Conservation (phyloP, 2,113 vertebrate genomes). For the Oenanthe melanoleuca region DNA sequence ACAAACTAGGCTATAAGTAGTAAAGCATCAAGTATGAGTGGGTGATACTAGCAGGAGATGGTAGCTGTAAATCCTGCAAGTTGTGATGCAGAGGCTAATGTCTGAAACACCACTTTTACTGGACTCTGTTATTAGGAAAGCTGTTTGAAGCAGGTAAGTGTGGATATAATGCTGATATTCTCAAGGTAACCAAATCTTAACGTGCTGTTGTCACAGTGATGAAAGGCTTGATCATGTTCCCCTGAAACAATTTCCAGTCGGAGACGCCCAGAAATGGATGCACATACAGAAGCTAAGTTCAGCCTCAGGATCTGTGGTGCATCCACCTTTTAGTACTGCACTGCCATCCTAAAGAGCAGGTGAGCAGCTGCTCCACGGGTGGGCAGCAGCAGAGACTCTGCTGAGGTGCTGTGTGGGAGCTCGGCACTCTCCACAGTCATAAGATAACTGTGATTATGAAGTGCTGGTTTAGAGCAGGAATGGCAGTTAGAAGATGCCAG, state of each 20-base stretch:
- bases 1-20: not conserved
- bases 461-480: not conserved
- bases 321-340: not conserved
- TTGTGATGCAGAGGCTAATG: not conserved
- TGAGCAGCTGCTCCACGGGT: not conserved
- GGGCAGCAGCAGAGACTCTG: not conserved
- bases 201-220: not conserved
- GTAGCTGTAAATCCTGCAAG: not conserved
- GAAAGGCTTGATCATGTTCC: not conserved
- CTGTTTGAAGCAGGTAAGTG: not conserved
- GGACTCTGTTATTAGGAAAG: not conserved
- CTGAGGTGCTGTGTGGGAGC: not conserved
- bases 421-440: not conserved
- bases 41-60: not conserved
- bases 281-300: not conserved
- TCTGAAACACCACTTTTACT: not conserved
- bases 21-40: not conserved
- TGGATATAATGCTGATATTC: not conserved
- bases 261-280: rapidly evolving
- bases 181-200: not conserved
- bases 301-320: not conserved
- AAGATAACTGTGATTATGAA: not conserved
- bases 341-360: not conserved
- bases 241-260: not conserved
- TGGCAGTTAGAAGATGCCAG: not conserved